Evolutionary conservation across 1,140 invertebrate genomes (phyloP).

Genomic region (Drosophila kurseongensis): DNA sequence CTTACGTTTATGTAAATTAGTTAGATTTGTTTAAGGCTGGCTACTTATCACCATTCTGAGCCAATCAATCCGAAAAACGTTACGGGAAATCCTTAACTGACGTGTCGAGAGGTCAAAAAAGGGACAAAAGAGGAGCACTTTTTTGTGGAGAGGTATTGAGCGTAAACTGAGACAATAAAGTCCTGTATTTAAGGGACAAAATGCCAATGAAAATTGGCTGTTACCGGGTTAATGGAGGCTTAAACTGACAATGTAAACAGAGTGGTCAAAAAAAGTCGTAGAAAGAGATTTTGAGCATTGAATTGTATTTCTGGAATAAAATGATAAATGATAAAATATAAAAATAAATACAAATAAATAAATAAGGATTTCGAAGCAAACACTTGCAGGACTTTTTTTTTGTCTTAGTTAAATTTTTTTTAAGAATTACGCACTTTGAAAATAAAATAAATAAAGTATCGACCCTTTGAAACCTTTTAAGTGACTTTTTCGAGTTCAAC

Average conservation of each 20-base stretch:
- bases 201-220: conserved; percentile 28
- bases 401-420: too few relatives aligned
- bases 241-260: conserved; percentile 6
- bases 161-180: conserved; percentile 20
- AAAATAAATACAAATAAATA: too few relatives aligned
- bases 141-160: background rate
- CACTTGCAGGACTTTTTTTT: too few relatives aligned
- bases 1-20: conserved; percentile 10
- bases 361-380: too few relatives aligned
- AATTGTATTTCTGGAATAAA: too few relatives aligned
- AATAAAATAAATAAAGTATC: too few relatives aligned
- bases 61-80: conserved; percentile 27
- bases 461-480: too few relatives aligned
- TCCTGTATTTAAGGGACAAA: conserved; percentile 23
- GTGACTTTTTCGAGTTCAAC: too few relatives aligned
- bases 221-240: conserved; percentile 13
- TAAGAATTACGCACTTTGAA: background rate
- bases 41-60: conserved; percentile 12
- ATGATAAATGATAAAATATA: background rate
- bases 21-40: conserved; percentile 2
- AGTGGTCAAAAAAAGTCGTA: conserved; percentile 7
- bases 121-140: conserved; percentile 6
- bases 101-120: conserved; percentile 21
- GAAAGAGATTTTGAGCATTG: conserved; percentile 2
- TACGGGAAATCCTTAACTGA: conserved; percentile 19